Evolutionary conservation across 2,888 invertebrate species (phyloP), one percentile per base, ranked within the genome.

Genomic region (Ennomos erosarius): DNA sequence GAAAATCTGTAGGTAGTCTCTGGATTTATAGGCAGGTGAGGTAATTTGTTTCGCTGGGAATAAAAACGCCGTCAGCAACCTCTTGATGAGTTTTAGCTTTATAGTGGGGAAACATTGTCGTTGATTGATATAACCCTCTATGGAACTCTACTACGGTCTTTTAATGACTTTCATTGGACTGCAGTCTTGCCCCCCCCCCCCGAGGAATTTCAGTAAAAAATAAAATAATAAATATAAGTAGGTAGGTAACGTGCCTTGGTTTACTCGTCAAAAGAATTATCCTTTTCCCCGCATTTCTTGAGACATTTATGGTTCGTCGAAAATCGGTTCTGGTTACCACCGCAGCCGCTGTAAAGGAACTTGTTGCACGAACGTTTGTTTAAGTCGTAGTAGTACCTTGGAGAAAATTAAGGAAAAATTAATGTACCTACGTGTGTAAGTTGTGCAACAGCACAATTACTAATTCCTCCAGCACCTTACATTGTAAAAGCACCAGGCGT

Each of bases 261-360:
- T 26, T 26, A 26, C 26, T 26, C 26, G 4, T 26, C 26, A 26
- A 26, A 26, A 26, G 4, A 26, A 5, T 26, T 3, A 26, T 26
- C 26, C 26, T 26, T 6, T 26, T 26, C 6, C 26, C 26, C 26
- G 50, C 69, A 69, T 12, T 13, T 60, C 8, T 34, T 11, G 8
- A 48, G 10, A 59, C 86, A 86, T 8, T 62, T 50, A 0, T 35
- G 5, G 16, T 50, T 44, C 0, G 71, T 67, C 5, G 45, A 36
- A 53, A 87, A 88, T 37, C 78, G 71, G 65, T 88, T 89, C 13
- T 69, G 65, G 53, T 87, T 88, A 0, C 87, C 88, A 1, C 84
- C 85, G 53, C 89, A 89, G 9, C 88, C 89, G 9, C 87, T 84
- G 58, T 81, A 88, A 1, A 76, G 52, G 65, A 85, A 88, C 2